Base-by-base conservation (phyloP, 2,888 invertebrate species). In the Pollenia angustigena region DNA sequence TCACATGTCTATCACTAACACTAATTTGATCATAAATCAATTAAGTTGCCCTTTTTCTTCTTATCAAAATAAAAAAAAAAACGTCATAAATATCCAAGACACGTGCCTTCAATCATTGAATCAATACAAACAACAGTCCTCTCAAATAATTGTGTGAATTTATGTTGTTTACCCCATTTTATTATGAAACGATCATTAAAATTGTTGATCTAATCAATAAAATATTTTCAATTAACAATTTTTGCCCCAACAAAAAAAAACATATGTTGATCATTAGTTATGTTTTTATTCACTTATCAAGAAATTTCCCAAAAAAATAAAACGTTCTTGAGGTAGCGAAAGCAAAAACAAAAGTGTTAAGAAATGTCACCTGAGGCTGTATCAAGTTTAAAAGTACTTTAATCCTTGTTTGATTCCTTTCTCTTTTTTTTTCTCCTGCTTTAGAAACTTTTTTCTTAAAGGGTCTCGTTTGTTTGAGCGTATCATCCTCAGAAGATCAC, bases 191-290 rank as follows among this genome's bases (percentile, higher is more conserved):
- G 85, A 88, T 89, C 89, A 89, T 89, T 89, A 89, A 89, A 89
- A 89, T 89, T 89, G 72, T 88, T 87, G 88, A 89, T 89, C 86
- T 81, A 89, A 89, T 89, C 89, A 88, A 89, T 88, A 89, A 71
- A 89, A 89, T 88, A 88, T 89, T 89, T 89, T 89, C 89, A 89
- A 89, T 89, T 89, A 89, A 88, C 80, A 75, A 85, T 88, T 88
- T 88, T 81, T 48, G 48, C 48, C 12, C 54, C 52, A 10, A 50
- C 52, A 10, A 50, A 71, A 58, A 48, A 74, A 66, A 79, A 71
- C 74, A 71, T 56, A 60, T 79, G 79, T 75, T 81, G 72, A 44
- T 62, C 46, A 74, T 48, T 81, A 18, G 14, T 66, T 10, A 42
- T 16, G 56, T 58, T 85, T 54, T 62, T 54, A 78, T 48, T 74